Conservation (phyloP, 2,797 vertebrate species). For the Eulemur rubriventer region DNA sequence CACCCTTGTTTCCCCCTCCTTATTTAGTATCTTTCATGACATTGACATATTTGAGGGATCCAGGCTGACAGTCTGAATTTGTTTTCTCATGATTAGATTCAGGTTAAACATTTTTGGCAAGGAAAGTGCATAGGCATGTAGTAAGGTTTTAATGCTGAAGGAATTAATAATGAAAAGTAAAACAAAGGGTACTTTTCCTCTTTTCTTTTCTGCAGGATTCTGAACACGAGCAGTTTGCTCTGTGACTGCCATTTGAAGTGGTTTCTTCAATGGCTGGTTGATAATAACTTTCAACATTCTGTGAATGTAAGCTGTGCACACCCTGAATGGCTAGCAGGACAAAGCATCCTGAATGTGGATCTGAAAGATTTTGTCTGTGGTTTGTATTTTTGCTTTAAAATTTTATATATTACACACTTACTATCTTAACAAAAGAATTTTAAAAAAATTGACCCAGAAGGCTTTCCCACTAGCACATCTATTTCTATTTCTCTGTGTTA, state of each 20-base stretch:
- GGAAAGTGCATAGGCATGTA: neutral
- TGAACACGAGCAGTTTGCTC: constrained; percentile 95
- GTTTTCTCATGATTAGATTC: constrained; percentile 1
- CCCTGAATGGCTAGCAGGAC: constrained; percentile 89
- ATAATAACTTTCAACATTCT: constrained; percentile 87
- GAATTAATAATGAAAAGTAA: constrained; percentile 30
- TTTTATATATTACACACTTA: neutral
- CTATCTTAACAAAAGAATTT: neutral
- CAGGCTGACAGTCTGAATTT: neutral
- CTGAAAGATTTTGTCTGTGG: constrained; percentile 88
- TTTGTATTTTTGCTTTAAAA: constrained; percentile 81
- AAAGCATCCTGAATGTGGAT: constrained; percentile 87
- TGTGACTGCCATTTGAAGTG: constrained; percentile 96
- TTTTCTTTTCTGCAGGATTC: constrained; percentile 84
- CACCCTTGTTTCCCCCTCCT: neutral
- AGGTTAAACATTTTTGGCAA: constrained; percentile 27
- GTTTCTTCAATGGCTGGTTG: constrained; percentile 91
- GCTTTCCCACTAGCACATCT: neutral
- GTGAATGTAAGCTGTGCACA: constrained; percentile 92
- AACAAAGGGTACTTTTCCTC: neutral
- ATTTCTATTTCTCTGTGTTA: neutral
- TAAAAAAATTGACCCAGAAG: neutral
- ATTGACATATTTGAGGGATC: neutral
- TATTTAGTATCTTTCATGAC: neutral
- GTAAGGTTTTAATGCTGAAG: constrained; percentile 24